Base-by-base conservation (phyloP, 64 coral and sea anemone genomes). In the Montipora capricornis region DNA sequence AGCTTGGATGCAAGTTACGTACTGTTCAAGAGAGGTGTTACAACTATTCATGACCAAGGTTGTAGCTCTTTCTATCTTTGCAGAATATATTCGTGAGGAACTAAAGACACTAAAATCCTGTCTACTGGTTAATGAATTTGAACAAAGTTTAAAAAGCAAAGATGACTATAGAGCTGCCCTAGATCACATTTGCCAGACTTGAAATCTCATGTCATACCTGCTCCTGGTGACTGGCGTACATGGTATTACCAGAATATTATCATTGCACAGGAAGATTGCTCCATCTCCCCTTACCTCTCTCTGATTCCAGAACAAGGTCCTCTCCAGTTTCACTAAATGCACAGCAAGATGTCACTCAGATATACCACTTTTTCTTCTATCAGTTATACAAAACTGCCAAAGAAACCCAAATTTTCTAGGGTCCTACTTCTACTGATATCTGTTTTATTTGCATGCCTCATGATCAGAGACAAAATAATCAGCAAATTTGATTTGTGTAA, bases 151-250 rank as follows among this genome's bases (percentile, higher is more conserved):
- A 57, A 88, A 89, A 14, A 73, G 76, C 47, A 51, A 75, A 44
- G 73, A 89, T 20, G 93, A 94, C 17, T 94, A 94, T 55, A 73
- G 44, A 66, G 70, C 24, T 16, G 78, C 93, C 62, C 4, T 94
- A 10, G 16, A 59, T 17, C 66, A 89, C 15, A 62, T 81, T 73
- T 75, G 89, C 44, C 8, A 15, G 37, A 57, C 66, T 13, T 7
- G 74, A 76, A 60, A 94, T 52, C 59, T 57, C 1, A 64, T 52
- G 22, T 89, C 14, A 13, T 81, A 13, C 77, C 93, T 47, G 20
- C 62, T 29, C 78, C 93, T 60, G 87, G 87, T 69, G 93, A 94
- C 80, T 90, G 79, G 78, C 87, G 87, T 49, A 76, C 51, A 89
- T 75, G 66, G 80, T 75, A 76, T 77, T 89, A 89, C 19, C 68